Conservation (phyloP, 1,140 invertebrate species). For the Psix sp. region DNA sequence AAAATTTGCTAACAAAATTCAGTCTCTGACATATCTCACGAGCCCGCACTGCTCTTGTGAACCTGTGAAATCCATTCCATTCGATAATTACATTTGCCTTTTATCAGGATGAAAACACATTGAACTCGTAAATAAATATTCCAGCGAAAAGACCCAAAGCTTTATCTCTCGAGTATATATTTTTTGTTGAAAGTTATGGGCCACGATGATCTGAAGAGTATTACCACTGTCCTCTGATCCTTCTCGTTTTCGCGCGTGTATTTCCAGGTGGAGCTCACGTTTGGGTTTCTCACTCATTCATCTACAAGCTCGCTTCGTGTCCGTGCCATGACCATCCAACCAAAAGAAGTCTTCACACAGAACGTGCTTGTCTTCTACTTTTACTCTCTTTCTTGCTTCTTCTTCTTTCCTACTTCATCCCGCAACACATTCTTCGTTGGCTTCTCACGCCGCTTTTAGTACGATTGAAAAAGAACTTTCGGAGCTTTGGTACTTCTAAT, state of each 20-base stretch:
- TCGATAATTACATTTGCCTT: constrained; percentile 35
- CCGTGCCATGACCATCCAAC: constrained; percentile 17
- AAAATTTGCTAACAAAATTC: not conserved
- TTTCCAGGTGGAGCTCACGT: constrained; percentile 29
- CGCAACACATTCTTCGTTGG: constrained; percentile 14
- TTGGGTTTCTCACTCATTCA: constrained; percentile 43
- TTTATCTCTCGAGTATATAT: not conserved
- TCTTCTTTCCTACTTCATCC: constrained; percentile 6
- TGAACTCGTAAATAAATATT: constrained; percentile 38
- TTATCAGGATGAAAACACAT: constrained; percentile 34
- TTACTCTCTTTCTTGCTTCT: constrained; percentile 1
- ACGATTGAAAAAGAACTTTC: constrained; percentile 45
- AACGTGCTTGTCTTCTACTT: constrained; percentile 14
- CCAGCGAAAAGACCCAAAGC: constrained; percentile 13
- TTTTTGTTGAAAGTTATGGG: constrained; percentile 28
- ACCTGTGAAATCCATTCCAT: constrained; percentile 7
- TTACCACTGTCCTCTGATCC: constrained; percentile 37
- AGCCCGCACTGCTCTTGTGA: too few relatives aligned
- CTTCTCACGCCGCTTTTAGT: constrained; percentile 49
- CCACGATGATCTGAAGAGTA: constrained; percentile 28
- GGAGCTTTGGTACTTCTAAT: constrained; percentile 51
- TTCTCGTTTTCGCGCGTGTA: constrained; percentile 22
- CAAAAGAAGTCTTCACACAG: constrained; percentile 54
- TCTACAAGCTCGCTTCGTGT: constrained; percentile 17
- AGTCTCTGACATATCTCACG: not conserved